These are phyloP conservation scores for Aplidium turbinatum DNA, from an alignment of 23 tunicate genomes.

Conservation along the genomic window DNA sequence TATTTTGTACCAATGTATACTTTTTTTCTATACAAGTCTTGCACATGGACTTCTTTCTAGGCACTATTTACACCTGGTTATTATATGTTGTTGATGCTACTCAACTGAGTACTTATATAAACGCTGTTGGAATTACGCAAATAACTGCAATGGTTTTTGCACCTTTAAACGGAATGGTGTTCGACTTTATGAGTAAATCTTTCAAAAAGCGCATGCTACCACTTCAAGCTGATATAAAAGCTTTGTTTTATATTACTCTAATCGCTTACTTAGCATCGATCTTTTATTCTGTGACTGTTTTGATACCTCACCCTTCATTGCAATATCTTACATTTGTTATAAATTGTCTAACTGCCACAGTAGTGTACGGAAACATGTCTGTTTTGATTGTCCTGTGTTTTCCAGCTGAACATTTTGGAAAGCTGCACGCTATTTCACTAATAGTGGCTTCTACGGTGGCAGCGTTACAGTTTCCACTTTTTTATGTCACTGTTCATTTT, in stretches of 20 bases:
- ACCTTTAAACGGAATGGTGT: neutral
- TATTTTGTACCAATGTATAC: neutral
- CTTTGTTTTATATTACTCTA: neutral
- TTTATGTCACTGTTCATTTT: neutral
- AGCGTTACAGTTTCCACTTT: neutral
- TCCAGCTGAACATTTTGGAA: conserved; percentile 6
- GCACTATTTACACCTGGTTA: neutral
- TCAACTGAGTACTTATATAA: neutral
- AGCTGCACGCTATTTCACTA: neutral
- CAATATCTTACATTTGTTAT: conserved; percentile 3
- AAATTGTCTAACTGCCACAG: neutral
- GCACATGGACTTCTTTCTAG: neutral
- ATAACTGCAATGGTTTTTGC: neutral
- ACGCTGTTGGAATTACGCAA: neutral
- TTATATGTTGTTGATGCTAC: neutral
- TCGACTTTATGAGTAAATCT: neutral
- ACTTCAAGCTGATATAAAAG: neutral
- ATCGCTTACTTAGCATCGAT: neutral
- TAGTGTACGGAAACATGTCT: neutral
- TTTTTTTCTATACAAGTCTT: neutral
- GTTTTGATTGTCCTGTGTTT: conserved; percentile 4
- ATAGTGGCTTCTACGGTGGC: neutral
- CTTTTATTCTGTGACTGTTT: neutral
- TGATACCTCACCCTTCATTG: neutral
- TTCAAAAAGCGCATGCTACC: neutral